Evolutionary conservation across 1,140 invertebrate species (phyloP), one percentile per base, ranked within the genome.

Genomic region (Euura lappo): DNA sequence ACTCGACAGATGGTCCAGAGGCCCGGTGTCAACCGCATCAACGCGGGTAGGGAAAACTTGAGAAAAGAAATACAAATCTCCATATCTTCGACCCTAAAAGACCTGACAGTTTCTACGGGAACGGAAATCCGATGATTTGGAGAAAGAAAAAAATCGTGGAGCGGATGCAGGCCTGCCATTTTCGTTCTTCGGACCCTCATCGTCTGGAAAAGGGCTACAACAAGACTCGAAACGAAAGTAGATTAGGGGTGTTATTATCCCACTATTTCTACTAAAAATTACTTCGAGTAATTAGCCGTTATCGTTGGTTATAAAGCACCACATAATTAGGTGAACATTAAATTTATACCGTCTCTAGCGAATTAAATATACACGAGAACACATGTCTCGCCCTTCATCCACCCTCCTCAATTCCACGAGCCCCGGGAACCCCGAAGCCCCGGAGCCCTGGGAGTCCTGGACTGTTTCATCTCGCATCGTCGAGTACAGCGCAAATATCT

Each of bases 271-370:
- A 60, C 51, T n/a, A 3, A 60, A 60, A 60, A 60, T 60, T 60
- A n/a, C 13, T 60, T 3, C 10, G 13, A 60, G 51, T 60, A 60
- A 60, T 60, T 60, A 60, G 51, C 13, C 51, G 51, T n/a, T 60
- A n/a, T 60, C 10, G 51, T 60, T n/a, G 51, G 51, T 60, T 60
- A 60, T 60, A 60, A 60, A 60, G 51, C 51, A 60, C 51, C 51
- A 5, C 8, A 60, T 60, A 60, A 60, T 60, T 60, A 60, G 51
- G 51, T 60, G 13, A 60, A n/a, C 5, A n/a, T 60, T 60, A n/a
- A 60, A 60, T 60, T 60, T 60, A 60, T 8, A 8, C 51, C 5
- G 51, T 60, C 13, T n/a, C 51, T n/a, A 60, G 8, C 51, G 51
- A 60, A 60, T 60, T 60, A 60, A 60, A 60, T 60, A 60, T 11